Percentiles rank a stretch among this genome's conserved stretches.
Conservation (phyloP, 2,113 vertebrate genomes). For the Pleuronectes platessa region DNA sequence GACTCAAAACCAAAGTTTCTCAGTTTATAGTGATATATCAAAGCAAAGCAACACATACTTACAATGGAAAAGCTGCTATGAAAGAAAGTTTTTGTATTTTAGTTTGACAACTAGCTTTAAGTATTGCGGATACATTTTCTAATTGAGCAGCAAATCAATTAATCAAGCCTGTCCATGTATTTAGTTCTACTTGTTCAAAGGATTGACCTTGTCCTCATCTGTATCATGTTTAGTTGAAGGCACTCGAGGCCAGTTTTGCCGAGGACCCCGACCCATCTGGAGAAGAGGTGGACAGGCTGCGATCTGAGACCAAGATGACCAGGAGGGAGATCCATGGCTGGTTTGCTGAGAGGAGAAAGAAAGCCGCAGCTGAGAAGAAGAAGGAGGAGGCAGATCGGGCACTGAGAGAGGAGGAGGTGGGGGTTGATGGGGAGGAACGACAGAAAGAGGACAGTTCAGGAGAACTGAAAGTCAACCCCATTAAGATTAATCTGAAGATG, state of each 20-base stretch:
- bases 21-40: not conserved
- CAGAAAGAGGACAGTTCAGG: conserved; percentile 81
- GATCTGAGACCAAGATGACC: conserved; percentile 96
- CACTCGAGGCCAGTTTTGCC: conserved; percentile 92
- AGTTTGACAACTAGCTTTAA: not conserved
- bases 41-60: not conserved
- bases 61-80: not conserved
- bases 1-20: not conserved
- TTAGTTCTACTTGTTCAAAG: not conserved
- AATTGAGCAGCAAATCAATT: not conserved
- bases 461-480: conserved; percentile 94
- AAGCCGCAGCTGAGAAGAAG: conserved; percentile 82
- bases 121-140: not conserved
- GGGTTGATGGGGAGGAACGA: conserved; percentile 74
- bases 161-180: not conserved
- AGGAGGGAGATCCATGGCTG: conserved; percentile 96
- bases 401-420: conserved; percentile 76
- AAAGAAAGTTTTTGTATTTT: not conserved
- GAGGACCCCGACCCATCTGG: conserved; percentile 86
- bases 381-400: conserved; percentile 81
- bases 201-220: not conserved
- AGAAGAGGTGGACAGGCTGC: conserved; percentile 92
- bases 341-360: conserved; percentile 93
- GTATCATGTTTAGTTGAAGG: conserved; percentile 58
- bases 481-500: conserved; percentile 98